Conservation (phyloP, 1,140 invertebrate species). For the Aphis gossypii region DNA sequence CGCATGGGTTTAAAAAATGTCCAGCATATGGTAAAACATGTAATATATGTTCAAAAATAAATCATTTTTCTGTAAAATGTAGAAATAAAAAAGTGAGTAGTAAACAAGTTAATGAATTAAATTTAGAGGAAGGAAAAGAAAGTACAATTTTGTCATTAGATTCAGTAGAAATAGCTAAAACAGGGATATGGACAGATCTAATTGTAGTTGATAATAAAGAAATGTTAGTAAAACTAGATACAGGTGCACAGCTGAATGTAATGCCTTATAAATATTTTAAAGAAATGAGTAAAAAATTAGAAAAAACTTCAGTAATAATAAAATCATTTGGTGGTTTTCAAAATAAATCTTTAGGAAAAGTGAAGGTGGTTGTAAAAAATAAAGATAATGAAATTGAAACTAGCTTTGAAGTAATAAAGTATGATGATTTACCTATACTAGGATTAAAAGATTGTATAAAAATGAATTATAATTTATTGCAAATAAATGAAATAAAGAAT, state of each 20-base stretch:
- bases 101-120: neutral
- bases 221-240: neutral
- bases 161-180: neutral
- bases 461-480: neutral
- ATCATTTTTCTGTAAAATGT: too few relatives aligned
- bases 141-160: too few relatives aligned
- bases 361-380: neutral
- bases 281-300: neutral
- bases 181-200: neutral
- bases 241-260: neutral
- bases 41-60: too few relatives aligned
- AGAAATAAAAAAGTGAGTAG: too few relatives aligned
- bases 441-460: neutral
- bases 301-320: neutral
- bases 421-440: neutral
- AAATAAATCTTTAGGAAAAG: neutral
- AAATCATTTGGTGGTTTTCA: constrained; percentile 14
- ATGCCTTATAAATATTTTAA: constrained; percentile 23
- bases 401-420: neutral
- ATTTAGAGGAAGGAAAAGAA: neutral
- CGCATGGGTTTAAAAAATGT: too few relatives aligned
- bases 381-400: neutral
- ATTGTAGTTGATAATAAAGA: neutral
- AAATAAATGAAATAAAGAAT: neutral
- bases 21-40: too few relatives aligned